Evolutionary conservation across 1,140 invertebrate species (phyloP).

Genomic region (Lepidostoma basale): DNA sequence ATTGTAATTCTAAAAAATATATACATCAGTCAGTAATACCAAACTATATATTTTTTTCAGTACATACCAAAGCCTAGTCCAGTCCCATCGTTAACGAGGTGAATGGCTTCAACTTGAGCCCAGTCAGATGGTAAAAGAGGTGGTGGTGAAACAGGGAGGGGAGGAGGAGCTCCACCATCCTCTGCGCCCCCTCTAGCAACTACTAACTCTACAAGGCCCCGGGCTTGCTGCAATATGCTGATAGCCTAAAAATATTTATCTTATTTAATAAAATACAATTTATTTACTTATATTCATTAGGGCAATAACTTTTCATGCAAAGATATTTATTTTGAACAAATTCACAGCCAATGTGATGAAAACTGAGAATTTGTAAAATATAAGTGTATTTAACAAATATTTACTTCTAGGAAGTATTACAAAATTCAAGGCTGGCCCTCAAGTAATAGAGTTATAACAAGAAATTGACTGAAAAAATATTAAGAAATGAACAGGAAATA

Average conservation of each 20-base stretch:
- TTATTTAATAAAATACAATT: no score
- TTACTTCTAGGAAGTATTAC: no score
- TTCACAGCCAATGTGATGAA: no score
- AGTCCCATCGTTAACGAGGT: constrained; percentile 93
- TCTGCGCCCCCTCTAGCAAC: constrained; percentile 61
- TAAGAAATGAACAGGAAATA: no score
- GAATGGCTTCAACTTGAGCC: constrained; percentile 95
- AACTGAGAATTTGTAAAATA: no score
- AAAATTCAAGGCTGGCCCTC: no score
- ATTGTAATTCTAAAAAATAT: not conserved
- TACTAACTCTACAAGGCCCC: constrained; percentile 75
- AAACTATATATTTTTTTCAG: constrained; percentile 12
- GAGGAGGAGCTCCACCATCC: constrained; percentile 37
- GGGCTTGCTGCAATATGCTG: constrained; percentile 79
- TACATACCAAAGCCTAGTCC: constrained; percentile 88
- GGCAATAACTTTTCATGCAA: no score
- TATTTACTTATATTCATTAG: no score
- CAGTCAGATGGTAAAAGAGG: constrained; percentile 71
- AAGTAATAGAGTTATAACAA: no score
- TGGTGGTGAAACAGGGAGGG: constrained; percentile 37
- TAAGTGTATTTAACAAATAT: no score
- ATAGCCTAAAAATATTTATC: constrained; percentile 68
- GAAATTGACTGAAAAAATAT: no score
- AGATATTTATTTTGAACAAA: no score
- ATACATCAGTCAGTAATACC: not conserved